These are phyloP conservation scores for Actinostola sp. DNA, from an alignment of 92 coral and sea anemone genomes.

Conservation along the genomic window DNA sequence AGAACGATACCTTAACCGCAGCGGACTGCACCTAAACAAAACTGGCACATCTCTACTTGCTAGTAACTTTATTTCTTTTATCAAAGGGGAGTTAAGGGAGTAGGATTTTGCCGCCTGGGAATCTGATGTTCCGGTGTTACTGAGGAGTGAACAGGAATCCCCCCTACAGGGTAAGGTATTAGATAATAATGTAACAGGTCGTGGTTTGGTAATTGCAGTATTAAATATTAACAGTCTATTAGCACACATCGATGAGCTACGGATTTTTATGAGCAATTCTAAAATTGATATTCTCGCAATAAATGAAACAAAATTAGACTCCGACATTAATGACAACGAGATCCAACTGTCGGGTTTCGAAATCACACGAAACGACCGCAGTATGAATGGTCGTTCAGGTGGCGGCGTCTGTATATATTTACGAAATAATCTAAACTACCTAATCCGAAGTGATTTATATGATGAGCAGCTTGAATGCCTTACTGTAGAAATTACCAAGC, in stretches of 20 bases:
- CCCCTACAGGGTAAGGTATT: conserved; percentile 5
- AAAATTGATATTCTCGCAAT: conserved; percentile 26
- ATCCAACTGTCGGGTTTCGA: conserved; percentile 13
- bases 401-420: conserved; percentile 21
- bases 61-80: no score
- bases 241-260: conserved; percentile 32
- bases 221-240: conserved; percentile 25
- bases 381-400: conserved; percentile 26
- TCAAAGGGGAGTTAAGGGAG: no score
- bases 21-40: no score
- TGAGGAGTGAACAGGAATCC: no score
- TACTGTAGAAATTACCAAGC: no score
- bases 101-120: no score
- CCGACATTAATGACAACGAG: conserved; percentile 18
- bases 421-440: conserved; percentile 20
- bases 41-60: no score
- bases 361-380: neutral
- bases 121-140: no score
- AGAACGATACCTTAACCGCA: no score
- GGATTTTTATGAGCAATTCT: conserved; percentile 23
- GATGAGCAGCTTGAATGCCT: no score
- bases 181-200: conserved; percentile 3
- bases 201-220: neutral
- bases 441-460: conserved; percentile 13
- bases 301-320: conserved; percentile 32